Evolutionary conservation across 2,797 vertebrate genomes (phyloP), one percentile per base, ranked within the genome.

Genomic region (Microctenopoma stevenorrisi): DNA sequence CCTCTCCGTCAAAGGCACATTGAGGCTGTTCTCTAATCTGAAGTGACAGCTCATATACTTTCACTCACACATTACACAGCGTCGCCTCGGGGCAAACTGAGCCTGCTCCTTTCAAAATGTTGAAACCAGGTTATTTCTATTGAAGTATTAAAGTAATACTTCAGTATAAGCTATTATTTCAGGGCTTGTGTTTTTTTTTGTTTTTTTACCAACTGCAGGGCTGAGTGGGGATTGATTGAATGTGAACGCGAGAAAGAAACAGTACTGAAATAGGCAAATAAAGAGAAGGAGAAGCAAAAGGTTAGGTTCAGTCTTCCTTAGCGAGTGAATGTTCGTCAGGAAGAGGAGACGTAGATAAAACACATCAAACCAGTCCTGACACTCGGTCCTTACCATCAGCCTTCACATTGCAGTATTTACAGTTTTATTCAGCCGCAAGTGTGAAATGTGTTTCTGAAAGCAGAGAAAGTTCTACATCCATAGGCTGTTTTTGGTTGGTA

Each of bases 101-200:
- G 94, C 95, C 94, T 92, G 95, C 95, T 96, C 94, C 95, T 95
- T 95, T 96, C 94, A 96, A 96, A 98, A 96, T 94, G 95, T 94
- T 97, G 96, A 94, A 97, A 96, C 96, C 96, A 95, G 96, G 95
- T 98, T 98, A 98, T 98, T 98, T 98, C 96, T 96, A 96, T 96
- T 95, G 96, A 96, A 96, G 96, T 97, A 98, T 98, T 98, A 98
- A 97, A 97, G 96, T 96, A 95, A 98, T 98, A 96, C 96, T 95
- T 98, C 96, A 97, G 95, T 96, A 96, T 95, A 95, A 95, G 94
- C 94, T 96, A 97, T 96, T 96, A 96, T 96, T 96, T 96, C 95
- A 86, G 79, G 59, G 68, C 85, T 66, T 74, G 52, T 75, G 85
- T 86, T 82, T 81, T 70, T 72, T 66, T 74, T 50, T 75, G 85